Conservation (phyloP, 2,888 invertebrate species). For the Noctua janthe region DNA sequence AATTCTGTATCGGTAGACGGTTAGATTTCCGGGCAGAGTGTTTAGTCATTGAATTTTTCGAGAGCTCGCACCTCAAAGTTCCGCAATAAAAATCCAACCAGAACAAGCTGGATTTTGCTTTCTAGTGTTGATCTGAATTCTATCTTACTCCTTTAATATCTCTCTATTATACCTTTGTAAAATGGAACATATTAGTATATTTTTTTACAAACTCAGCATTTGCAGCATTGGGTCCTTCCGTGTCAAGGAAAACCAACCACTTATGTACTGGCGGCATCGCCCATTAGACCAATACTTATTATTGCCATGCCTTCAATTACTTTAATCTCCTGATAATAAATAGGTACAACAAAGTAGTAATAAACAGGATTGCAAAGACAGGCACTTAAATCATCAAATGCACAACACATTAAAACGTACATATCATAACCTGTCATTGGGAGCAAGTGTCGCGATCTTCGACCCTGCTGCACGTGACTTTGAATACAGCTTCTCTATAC, state of each 20-base stretch:
- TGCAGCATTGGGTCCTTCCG: neutral
- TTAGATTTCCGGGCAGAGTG: slow-evolving; percentile 18
- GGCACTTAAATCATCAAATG: slow-evolving; percentile 38
- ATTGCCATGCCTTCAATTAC: slow-evolving; percentile 7
- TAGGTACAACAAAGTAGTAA: slow-evolving; percentile 6
- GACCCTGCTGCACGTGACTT: slow-evolving; percentile 46
- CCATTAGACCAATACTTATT: neutral
- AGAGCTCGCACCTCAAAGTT: slow-evolving; percentile 2
- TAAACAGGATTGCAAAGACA: slow-evolving; percentile 21
- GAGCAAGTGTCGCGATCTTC: slow-evolving; percentile 41
- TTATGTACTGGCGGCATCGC: neutral
- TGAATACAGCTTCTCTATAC: slow-evolving; percentile 37
- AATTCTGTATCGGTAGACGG: slow-evolving; percentile 3
- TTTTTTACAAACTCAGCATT: neutral
- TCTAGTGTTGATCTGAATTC: neutral
- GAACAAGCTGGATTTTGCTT: neutral
- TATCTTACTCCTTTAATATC: neutral
- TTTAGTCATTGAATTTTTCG: slow-evolving; percentile 27
- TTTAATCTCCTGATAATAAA: slow-evolving; percentile 2
- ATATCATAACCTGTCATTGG: slow-evolving; percentile 51
- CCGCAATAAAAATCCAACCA: neutral
- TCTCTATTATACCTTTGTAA: neutral
- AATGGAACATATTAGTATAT: neutral
- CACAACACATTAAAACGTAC: slow-evolving; percentile 25
- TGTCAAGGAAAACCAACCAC: neutral